Percentiles rank a stretch among this genome's conserved stretches.
phyloP scores from a whole-genome alignment of 2,888 invertebrate genomes.

The Schizotus pectinicornis region DNA sequence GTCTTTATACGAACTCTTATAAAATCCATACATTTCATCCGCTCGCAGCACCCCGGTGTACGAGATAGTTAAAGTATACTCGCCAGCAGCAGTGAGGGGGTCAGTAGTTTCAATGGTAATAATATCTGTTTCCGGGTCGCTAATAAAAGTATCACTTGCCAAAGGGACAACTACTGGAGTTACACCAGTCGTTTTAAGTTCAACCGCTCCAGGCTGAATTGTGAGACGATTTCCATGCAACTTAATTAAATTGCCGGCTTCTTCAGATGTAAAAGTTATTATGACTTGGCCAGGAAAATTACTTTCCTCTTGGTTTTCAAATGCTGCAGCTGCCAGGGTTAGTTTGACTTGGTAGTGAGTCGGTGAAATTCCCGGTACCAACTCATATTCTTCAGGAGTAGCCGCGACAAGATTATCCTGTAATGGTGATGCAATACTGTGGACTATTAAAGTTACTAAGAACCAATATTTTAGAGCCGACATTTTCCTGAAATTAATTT shows the following conservation, averaged over 20 bases:
- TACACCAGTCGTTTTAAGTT: neutral
- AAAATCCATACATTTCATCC: slow-evolving; percentile 59
- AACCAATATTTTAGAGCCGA: neutral
- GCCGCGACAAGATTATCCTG: neutral
- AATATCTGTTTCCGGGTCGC: slow-evolving; percentile 30
- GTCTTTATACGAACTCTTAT: slow-evolving; percentile 58
- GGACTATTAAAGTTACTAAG: too few species aligned
- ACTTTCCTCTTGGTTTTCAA: neutral
- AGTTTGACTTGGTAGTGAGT: slow-evolving; percentile 7
- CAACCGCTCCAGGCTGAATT: neutral
- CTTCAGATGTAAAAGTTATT: neutral
- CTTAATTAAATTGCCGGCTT: slow-evolving; percentile 10
- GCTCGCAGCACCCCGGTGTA: slow-evolving; percentile 49
- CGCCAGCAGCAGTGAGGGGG: slow-evolving; percentile 9
- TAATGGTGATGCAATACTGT: neutral
- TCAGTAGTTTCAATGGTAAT: slow-evolving; percentile 21
- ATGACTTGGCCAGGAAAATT: neutral
- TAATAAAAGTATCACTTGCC: neutral
- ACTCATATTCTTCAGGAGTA: neutral
- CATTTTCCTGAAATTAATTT: neutral
- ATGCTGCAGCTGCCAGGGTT: neutral
- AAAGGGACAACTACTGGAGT: neutral
- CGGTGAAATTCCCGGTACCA: neutral
- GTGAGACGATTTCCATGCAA: slow-evolving; percentile 8
- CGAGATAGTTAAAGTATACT: slow-evolving; percentile 25